Evolutionary conservation across 1,140 invertebrate species (phyloP), one percentile per base, ranked within the genome.

Genomic region (Oryctes rhinoceros): DNA sequence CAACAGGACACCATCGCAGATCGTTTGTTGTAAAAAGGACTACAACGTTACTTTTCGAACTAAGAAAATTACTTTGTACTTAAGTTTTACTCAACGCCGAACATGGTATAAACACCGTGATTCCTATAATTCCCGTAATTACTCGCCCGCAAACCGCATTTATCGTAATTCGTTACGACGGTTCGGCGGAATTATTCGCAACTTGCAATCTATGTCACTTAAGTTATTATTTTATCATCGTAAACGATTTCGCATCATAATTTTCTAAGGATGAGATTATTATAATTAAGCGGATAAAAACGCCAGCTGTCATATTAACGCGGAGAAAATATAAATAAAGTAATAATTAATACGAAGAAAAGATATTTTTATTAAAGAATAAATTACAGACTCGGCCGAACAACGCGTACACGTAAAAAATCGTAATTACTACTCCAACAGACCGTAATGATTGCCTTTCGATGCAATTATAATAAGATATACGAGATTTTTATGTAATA

Each of bases 281-380:
- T 59, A 59, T 59, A 59, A 59, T 59, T 59, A 18, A 59, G 53
- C 53, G 53, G n/a, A 59, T 59, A 59, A 59, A 59, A 59, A 59
- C 7, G 53, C 53, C 53, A 59, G 53, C 53, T 59, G 53, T 59
- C 53, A 59, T 59, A 59, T 59, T 59, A 59, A 13, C 53, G 53
- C 53, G 53, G 53, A 59, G 53, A 59, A 59, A 59, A 59, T 18
- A 59, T 59, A 59, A 59, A 59, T 59, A 59, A 59, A 59, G 53
- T 59, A 59, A 59, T 59, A 59, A 59, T 59, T 59, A 59, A 59
- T 59, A 59, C n/a, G 53, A 59, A 18, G 53, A 59, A 59, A 59
- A 59, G 53, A 59, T 59, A 59, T 59, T 59, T 59, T 59, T 59
- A 59, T 59, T 59, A 59, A 59, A 59, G 53, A 59, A 59, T 59